Base-by-base conservation (phyloP, 30 jellyfish, hydroid and myxozoan genomes). In the Chrysaora quinquecirrha region DNA sequence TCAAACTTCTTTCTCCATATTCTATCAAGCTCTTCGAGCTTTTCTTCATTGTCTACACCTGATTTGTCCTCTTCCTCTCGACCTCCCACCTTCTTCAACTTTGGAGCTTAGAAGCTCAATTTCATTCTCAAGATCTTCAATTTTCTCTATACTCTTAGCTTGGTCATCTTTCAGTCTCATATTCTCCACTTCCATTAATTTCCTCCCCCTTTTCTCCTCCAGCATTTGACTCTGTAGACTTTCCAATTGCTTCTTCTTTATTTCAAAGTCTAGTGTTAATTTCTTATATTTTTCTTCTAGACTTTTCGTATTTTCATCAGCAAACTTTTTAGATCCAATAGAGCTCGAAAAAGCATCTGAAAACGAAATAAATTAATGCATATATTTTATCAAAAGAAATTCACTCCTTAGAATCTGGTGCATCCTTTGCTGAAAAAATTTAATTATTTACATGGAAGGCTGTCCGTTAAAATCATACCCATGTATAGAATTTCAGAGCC, bases 231-330 rank as follows among this genome's bases (percentile, higher is more conserved):
- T 49, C 71, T 80, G 90, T 7, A 80, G 28, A 34, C 67, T 80
- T 48, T 80, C 90, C 32, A 80, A 30, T 23, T 80, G 90, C 66
- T 80, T 80, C 68, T 34, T 80, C 60, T 80, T 80, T 9, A 80
- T 80, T 80, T 80, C 90, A 80, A 38, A 80, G 31, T 80, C 90
- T 12, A 80, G 24, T 11, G 83, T 63, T 19, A 80, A 78, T 35
- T 46, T 80, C 63, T 69, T 66, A 25, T 56, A 50, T 49, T 67
- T 80, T 3, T 80, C 90, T 48, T 80, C 90, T 16, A 69, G 68
- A 52, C 19, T 52, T 52, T 25, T 19, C 3, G 68, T 3, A 2
- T 52, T 52, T 52, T 9, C 68, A 52, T 52, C 68, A 20, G 24
- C 29, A 52, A n/a, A 23, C 20, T 70, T 34, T 47, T 47, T n/a